These are phyloP conservation scores for Kuschelorhynchus macadamiae DNA, from an alignment of 2,888 invertebrate species.

Conservation along the genomic window DNA sequence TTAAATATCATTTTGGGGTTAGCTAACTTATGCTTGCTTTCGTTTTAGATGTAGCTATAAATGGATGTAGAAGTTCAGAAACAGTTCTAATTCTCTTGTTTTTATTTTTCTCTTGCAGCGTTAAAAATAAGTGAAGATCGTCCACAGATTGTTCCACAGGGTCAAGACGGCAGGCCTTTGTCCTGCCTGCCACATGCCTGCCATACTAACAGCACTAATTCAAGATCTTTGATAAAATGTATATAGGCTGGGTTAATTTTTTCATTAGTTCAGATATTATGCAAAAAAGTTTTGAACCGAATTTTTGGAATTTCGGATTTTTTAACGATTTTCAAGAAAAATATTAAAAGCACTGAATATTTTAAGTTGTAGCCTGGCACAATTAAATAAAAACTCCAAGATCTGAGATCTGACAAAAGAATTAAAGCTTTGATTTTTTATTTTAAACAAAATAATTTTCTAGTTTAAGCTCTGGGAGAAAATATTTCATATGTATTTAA, in stretches of 20 bases:
- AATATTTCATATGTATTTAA: no score
- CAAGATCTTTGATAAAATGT: constrained; percentile 47
- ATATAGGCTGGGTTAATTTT: constrained; percentile 24
- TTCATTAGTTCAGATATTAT: constrained; percentile 28
- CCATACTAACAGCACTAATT: constrained; percentile 42
- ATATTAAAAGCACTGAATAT: no score
- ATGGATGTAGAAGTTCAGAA: constrained; percentile 24
- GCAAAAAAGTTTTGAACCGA: not conserved
- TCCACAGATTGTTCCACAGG: constrained; percentile 22
- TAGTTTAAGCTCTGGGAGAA: no score
- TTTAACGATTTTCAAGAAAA: no score
- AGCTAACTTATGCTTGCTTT: constrained; percentile 13
- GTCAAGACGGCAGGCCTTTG: constrained; percentile 47
- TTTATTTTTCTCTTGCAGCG: constrained; percentile 67
- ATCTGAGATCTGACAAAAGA: no score
- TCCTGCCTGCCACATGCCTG: constrained; percentile 29
- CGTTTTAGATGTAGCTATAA: constrained; percentile 39
- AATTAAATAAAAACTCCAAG: no score
- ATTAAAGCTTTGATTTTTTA: no score
- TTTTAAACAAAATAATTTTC: no score
- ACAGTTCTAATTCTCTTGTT: constrained; percentile 56
- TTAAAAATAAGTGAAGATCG: constrained; percentile 39
- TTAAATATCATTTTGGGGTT: not conserved
- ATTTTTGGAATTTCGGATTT: not conserved
- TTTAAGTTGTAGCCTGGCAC: no score